Evolutionary conservation across 2,888 invertebrate species (phyloP).

Genomic region (Drosophila pegasa): DNA sequence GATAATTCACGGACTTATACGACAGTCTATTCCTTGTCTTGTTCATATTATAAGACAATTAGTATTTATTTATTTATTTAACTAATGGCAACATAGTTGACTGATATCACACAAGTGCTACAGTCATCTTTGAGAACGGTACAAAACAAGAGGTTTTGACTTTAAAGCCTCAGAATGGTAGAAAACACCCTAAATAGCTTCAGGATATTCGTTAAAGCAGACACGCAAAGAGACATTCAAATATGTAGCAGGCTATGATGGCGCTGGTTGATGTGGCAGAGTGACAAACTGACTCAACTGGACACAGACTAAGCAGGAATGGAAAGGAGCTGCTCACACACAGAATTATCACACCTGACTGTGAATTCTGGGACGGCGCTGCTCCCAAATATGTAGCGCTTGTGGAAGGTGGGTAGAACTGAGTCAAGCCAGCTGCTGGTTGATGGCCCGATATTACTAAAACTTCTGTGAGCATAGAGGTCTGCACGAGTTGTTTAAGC

Average conservation of each 20-base stretch:
- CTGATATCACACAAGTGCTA: background rate
- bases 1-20: background rate
- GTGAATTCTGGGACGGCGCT: conserved; percentile 52
- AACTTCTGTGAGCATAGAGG: too few relatives aligned
- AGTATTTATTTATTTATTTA: too few relatives aligned
- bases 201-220: conserved; percentile 67
- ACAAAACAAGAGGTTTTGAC: conserved; percentile 20
- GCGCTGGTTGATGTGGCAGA: conserved; percentile 38
- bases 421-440: conserved; percentile 48
- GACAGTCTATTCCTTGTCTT: too few relatives aligned
- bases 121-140: background rate
- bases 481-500: conserved; percentile 1
- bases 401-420: conserved; percentile 4
- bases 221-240: conserved; percentile 57
- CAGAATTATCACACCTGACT: conserved; percentile 71
- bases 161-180: conserved; percentile 30
- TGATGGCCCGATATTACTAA: conserved; percentile 32
- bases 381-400: conserved; percentile 49
- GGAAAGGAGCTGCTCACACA: conserved; percentile 14
- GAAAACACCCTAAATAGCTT: conserved; percentile 63
- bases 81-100: background rate
- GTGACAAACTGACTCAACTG: conserved; percentile 64
- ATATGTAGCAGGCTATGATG: conserved; percentile 57
- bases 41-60: too few relatives aligned
- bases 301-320: conserved; percentile 20